Percentiles rank a stretch among this genome's conserved stretches.
These are phyloP conservation scores for Equus przewalskii DNA, from an alignment of 2,113 vertebrate species.

Conservation along the genomic window DNA sequence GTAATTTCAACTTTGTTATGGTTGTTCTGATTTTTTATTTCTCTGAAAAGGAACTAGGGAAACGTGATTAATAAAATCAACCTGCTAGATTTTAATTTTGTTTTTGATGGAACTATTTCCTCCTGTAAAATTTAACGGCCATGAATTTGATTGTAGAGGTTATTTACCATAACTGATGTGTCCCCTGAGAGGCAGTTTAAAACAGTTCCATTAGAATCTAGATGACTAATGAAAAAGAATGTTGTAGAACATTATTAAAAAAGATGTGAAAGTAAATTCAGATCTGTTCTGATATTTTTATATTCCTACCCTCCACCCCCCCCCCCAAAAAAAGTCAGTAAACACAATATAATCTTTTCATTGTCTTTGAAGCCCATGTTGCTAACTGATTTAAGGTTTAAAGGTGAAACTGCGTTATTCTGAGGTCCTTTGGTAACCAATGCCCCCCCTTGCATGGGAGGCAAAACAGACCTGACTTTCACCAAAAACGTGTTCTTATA, in stretches of 20 bases:
- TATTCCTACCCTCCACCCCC: not conserved
- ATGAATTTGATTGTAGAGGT: constrained; percentile 46
- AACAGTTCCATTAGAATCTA: constrained; percentile 28
- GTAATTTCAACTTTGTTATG: not conserved
- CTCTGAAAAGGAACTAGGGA: constrained; percentile 30
- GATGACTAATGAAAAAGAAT: not conserved
- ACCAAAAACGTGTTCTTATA: not conserved
- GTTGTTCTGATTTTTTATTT: constrained; percentile 11
- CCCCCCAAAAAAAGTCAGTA: not conserved
- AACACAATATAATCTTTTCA: not conserved
- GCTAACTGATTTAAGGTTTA: not conserved
- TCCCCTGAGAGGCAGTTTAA: constrained; percentile 26
- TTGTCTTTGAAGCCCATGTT: not conserved
- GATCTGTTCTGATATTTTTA: not conserved
- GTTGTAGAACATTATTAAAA: not conserved
- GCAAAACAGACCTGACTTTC: not conserved
- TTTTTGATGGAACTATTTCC: constrained; percentile 76
- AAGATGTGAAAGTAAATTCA: not conserved
- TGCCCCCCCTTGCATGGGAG: not conserved
- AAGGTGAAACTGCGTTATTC: not conserved
- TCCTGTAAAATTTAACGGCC: constrained; percentile 64
- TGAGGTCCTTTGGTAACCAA: not conserved
- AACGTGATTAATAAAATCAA: constrained; percentile 50
- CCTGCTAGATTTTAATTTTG: constrained; percentile 48
- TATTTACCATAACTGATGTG: not conserved